Conservation (phyloP, 2,113 vertebrate genomes). For the Tapirus terrestris region DNA sequence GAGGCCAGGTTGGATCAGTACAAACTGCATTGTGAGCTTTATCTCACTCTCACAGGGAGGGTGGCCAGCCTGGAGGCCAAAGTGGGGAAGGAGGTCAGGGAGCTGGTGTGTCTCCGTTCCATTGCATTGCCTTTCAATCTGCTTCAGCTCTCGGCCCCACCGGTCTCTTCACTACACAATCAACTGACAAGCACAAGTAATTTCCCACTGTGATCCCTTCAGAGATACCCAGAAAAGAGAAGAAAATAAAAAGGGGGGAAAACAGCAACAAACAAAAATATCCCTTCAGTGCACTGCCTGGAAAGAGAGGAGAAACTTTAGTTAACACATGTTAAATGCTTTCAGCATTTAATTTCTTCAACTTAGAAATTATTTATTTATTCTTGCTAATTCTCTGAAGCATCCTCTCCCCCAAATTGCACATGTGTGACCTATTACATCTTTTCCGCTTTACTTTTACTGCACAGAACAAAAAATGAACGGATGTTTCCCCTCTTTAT, state of each 20-base stretch:
- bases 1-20: background rate
- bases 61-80: constrained; percentile 73
- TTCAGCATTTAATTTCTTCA: background rate
- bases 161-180: constrained; percentile 75
- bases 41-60: constrained; percentile 71
- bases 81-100: constrained; percentile 72
- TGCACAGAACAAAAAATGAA: background rate
- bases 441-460: background rate
- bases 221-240: constrained; percentile 77
- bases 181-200: constrained; percentile 83
- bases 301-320: background rate
- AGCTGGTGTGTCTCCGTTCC: background rate
- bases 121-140: constrained; percentile 74
- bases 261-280: constrained; percentile 1
- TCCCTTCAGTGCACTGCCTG: background rate
- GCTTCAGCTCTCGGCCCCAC: constrained; percentile 63
- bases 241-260: constrained; percentile 42
- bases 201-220: constrained; percentile 83
- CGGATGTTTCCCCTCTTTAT: background rate
- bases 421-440: background rate
- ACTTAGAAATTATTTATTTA: background rate
- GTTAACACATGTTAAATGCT: background rate
- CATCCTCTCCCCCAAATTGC: background rate
- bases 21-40: constrained; percentile 34
- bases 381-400: background rate